Base-by-base conservation (phyloP, 1,140 invertebrate species). In the Venturia canescens region DNA sequence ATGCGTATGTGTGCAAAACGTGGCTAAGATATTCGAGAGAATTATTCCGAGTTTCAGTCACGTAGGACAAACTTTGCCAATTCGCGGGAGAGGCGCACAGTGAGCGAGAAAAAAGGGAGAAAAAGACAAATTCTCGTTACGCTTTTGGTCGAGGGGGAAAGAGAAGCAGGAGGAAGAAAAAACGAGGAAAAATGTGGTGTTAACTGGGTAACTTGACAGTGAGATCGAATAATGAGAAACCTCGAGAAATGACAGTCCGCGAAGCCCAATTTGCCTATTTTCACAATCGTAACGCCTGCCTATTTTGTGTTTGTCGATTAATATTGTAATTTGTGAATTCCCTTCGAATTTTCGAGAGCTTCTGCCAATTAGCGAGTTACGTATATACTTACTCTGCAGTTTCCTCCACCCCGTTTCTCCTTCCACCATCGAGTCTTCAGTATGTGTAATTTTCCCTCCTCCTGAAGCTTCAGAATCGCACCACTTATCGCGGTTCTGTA, bases 341-440 rank as follows among this genome's bases (percentile, higher is more conserved):
- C 5, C 38, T 44, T 5, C 38, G 11, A 13, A 44, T 13, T 44
- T 44, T 44, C 38, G 13, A 44, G 11, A 13, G 38, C 7, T 44
- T 44, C 11, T 13, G 38, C 38, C 29, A 63, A 63, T 23, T 48
- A 71, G 16, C n/a, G 34, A 71, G 38, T 34, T 48, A 23, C 18
- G 57, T 44, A 76, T 44, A 76, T 78, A 84, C 93, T 94, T 92
- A 97, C 96, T 86, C 95, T 93, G 89, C 97, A 97, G 50, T 95
- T 94, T 79, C 96, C 96, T 16, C 96, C 96, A 9, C 96, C 96
- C 34, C 96, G 93, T 92, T 96, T 97, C 90, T 97, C 96, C 90
- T 98, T 98, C 98, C 98, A 98, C 98, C 98, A 99, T 90, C 97
- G 96, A 21, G 97, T 97, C 93, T 98, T 98, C 83, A 99, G 93